phyloP scores from a whole-genome alignment of 2,888 invertebrate genomes.

The Theodoxus fluviatilis region DNA sequence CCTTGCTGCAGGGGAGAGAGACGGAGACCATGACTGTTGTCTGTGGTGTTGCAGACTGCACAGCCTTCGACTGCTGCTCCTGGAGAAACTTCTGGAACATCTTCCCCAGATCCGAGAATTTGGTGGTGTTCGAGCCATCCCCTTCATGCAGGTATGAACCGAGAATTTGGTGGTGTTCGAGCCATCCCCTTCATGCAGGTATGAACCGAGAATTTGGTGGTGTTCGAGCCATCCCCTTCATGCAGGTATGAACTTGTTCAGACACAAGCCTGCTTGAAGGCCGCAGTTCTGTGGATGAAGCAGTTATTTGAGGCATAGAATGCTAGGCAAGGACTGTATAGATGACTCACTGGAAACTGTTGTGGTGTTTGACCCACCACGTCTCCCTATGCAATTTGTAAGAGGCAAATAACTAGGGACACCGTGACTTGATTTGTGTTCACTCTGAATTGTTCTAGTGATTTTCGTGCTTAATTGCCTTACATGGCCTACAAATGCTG shows the following conservation, averaged over 20 bases:
- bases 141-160: slow-evolving; percentile 81
- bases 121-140: slow-evolving; percentile 86
- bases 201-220: slow-evolving; percentile 81
- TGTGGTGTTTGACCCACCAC: too few relatives aligned
- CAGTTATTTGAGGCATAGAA: too few relatives aligned
- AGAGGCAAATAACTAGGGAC: too few relatives aligned
- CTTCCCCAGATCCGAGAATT: slow-evolving; percentile 78
- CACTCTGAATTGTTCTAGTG: too few relatives aligned
- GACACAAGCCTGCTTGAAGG: too few relatives aligned
- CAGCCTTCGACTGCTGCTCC: slow-evolving; percentile 66
- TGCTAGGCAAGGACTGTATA: too few relatives aligned
- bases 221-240: slow-evolving; percentile 70
- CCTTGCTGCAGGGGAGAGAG: neutral
- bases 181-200: slow-evolving; percentile 89
- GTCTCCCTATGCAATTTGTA: too few relatives aligned
- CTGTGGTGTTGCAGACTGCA: slow-evolving; percentile 47
- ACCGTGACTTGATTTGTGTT: too few relatives aligned
- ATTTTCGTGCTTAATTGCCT: too few relatives aligned
- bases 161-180: slow-evolving; percentile 76
- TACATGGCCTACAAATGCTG: too few relatives aligned
- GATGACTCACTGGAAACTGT: too few relatives aligned
- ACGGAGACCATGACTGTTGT: neutral
- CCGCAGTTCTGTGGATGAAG: too few relatives aligned
- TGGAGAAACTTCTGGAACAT: slow-evolving; percentile 72
- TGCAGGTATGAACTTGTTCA: slow-evolving; percentile 74